phyloP scores from a whole-genome alignment of 2,888 invertebrate species.

The Barypeithes pellucidus region DNA sequence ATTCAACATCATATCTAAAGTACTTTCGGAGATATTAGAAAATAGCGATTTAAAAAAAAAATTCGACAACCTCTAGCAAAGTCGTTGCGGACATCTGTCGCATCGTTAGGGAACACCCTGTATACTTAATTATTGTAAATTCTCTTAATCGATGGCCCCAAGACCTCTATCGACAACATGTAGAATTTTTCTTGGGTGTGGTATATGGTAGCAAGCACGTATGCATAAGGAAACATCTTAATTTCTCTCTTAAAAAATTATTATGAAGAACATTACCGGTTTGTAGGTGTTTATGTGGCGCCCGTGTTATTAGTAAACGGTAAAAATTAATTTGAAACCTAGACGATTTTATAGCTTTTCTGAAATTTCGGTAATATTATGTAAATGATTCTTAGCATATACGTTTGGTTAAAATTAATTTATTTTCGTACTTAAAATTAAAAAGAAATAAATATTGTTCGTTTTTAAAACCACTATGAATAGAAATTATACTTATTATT shows the following conservation, averaged over 20 bases:
- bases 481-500: neutral
- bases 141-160: conserved; percentile 10
- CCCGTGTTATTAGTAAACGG: conserved; percentile 23
- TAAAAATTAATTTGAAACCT: conserved; percentile 16
- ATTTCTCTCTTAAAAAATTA: conserved; percentile 6
- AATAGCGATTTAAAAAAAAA: no score
- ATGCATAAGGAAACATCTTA: conserved; percentile 23
- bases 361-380: conserved; percentile 5
- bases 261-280: conserved; percentile 23
- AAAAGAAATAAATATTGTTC: neutral
- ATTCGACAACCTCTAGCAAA: conserved; percentile 1
- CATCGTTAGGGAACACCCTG: no score
- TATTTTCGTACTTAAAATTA: conserved; percentile 3
- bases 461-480: neutral
- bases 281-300: conserved; percentile 38
- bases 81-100: conserved; percentile 15
- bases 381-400: neutral
- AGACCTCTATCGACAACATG: conserved; percentile 24
- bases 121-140: conserved; percentile 20
- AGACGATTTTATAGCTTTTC: conserved; percentile 18
- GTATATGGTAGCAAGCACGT: conserved; percentile 15
- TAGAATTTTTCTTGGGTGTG: conserved; percentile 30
- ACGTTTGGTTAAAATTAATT: neutral
- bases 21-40: no score
- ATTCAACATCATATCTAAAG: no score